Evolutionary conservation across 2,888 invertebrate species (phyloP), one percentile per base, ranked within the genome.

Genomic region (Oligia strigilis): DNA sequence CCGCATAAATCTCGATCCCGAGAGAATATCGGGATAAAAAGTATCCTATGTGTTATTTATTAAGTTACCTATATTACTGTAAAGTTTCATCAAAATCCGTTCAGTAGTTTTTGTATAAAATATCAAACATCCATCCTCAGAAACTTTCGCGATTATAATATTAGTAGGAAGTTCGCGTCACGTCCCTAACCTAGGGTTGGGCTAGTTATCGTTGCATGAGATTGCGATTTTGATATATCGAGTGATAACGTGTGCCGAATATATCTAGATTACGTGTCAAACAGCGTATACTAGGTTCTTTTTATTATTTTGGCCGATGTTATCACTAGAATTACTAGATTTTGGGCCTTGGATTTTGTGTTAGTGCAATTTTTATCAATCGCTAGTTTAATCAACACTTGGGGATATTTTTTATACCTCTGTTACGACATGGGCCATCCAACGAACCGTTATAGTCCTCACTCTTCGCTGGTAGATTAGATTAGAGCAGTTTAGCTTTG

Each of bases 181-280:
- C 95, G 92, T 89, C 95, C 88, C 95, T 95, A 94, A 92, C 92
- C 94, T 95, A 95, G 95, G 95, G 94, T 94, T 94, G 94, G 95
- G 94, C 94, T 93, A 93, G 92, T 94, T 96, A 97, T 95, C 96
- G 92, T 87, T 95, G 93, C 94, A 94, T 89, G 93, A 95, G 95
- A 96, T 96, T 95, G 96, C 93, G 93, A 94, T 94, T 94, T 92
- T 93, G 92, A 94, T 93, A 94, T 93, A 93, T 92, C 88, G 81
- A 83, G 49, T 78, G 96, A 96, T 96, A 96, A 92, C 89, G 92
- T 84, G 94, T 91, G 91, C 94, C 93, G 94, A 95, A 96, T 96
- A 95, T 94, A 91, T 92, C 94, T 94, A 94, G 84, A 90, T 90
- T 84, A 80, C 75, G 64, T 84, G 87, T 87, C 84, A 74, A 62